Evolutionary conservation across 2,113 vertebrate genomes (phyloP), one percentile per base, ranked within the genome.

Genomic region (Etheostoma cragini): DNA sequence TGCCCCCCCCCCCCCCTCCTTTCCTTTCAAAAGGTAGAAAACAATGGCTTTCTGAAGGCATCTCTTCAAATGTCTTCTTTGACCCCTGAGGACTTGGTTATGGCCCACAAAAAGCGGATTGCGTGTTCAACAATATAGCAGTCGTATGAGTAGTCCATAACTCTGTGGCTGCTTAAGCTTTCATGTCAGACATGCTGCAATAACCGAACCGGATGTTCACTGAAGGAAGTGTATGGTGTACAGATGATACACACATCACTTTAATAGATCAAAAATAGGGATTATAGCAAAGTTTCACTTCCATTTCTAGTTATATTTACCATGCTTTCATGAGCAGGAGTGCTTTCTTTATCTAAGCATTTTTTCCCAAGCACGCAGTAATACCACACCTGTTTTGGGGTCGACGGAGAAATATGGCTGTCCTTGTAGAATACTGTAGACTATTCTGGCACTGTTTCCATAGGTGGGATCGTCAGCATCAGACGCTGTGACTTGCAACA

Each of bases 331-430:
- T 62, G 71, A 21, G 69, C 6, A 54, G 7, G 42, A 3, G 8
- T 17, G 71, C 5, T 74, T 4, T 13, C 42, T 64, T 52, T 73
- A 35, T 54, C 47, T 21, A 21, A 53, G 42, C 38, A 21, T 42
- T 68, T 69, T 68, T 16, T 1, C 19, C 14, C 8, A 53, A 77
- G 72, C 81, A 45, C 46, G 81, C 56, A 49, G n/a, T 58, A 8
- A 26, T 45, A 69, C 22, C 90, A 3, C 42, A 98, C 98, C 98
- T 95, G 97, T 98, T 96, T 98, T 98, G 58, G 98, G 97, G 86
- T 99, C 98, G 60, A 99, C 97, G 0, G 98, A 99, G 92, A 99
- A 99, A 93, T 99, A 99, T 73, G 98, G 98, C 88, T 99, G 98
- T 91, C 98, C 98, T 89, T 99, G 97, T 61, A 99, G 96, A 88